Evolutionary conservation across 2,888 invertebrate species (phyloP).

Genomic region (Ashinkailepas kermadecensis): DNA sequence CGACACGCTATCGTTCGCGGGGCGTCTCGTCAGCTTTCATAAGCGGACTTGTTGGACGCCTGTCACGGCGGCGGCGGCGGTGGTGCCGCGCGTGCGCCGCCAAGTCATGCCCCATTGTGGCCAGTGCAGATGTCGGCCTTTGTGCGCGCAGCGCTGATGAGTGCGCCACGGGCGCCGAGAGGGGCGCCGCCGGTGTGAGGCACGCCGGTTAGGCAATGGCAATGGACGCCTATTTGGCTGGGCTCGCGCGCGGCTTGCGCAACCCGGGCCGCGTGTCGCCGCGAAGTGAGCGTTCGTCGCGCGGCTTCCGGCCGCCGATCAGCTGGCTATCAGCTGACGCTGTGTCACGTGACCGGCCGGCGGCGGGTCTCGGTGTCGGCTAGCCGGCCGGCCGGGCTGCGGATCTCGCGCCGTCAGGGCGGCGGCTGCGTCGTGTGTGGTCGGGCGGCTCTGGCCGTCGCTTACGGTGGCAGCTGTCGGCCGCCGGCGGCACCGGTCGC

Average conservation of each 20-base stretch:
- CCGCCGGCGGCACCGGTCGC: too few relatives aligned
- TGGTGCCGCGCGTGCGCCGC: background rate
- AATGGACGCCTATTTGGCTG: background rate
- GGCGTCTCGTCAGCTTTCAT: background rate
- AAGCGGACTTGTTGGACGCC: constrained; percentile 7
- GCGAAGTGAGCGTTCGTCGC: too few relatives aligned
- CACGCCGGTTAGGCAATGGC: background rate
- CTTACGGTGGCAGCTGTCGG: too few relatives aligned
- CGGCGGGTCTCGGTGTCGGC: too few relatives aligned
- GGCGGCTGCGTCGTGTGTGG: too few relatives aligned
- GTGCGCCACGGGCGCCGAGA: background rate
- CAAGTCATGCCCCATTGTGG: background rate
- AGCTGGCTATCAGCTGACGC: too few relatives aligned
- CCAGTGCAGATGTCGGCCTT: background rate
- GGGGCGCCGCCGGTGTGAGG: too few relatives aligned
- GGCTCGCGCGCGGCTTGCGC: background rate
- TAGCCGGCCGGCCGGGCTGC: too few relatives aligned
- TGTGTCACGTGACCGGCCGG: too few relatives aligned
- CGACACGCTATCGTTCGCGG: background rate
- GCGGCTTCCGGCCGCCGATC: too few relatives aligned
- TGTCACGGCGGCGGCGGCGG: background rate
- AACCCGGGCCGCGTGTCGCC: background rate
- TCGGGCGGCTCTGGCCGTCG: too few relatives aligned
- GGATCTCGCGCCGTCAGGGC: too few relatives aligned
- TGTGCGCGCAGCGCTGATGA: background rate